phyloP scores from a whole-genome alignment of 1,140 invertebrate species.

The Drosophila ficusphila region DNA sequence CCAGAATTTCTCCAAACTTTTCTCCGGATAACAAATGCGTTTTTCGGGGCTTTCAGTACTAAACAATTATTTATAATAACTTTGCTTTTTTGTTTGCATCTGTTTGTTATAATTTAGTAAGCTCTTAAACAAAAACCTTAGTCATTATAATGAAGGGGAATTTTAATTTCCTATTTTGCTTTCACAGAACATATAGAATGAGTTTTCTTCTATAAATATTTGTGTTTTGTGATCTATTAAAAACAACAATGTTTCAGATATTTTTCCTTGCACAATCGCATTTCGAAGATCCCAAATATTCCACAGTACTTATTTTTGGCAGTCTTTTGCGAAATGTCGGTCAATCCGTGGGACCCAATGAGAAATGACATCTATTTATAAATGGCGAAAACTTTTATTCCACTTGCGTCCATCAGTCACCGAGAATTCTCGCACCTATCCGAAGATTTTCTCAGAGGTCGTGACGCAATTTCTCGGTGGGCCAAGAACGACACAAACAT shows the following conservation, averaged over 20 bases:
- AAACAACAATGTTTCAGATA: background rate
- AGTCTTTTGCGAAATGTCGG: slow-evolving; percentile 47
- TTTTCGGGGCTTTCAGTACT: background rate
- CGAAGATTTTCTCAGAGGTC: slow-evolving; percentile 32
- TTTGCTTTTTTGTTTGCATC: background rate
- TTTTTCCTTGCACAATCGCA: background rate
- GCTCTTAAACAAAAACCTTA: background rate
- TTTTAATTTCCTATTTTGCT: background rate
- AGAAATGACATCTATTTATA: slow-evolving; percentile 71
- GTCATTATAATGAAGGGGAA: background rate
- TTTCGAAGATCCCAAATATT: slow-evolving; percentile 5
- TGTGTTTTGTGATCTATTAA: background rate
- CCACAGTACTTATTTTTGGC: slow-evolving; percentile 1
- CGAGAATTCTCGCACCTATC: slow-evolving; percentile 57
- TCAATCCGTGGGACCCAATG: slow-evolving; percentile 46
- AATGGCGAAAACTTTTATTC: slow-evolving; percentile 35
- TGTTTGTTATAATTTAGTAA: background rate
- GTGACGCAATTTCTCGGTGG: slow-evolving; percentile 62
- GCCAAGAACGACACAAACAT: slow-evolving; percentile 47
- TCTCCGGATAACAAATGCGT: background rate
- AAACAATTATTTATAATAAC: slow-evolving; percentile 1
- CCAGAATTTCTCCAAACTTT: slow-evolving; percentile 9
- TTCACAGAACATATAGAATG: background rate
- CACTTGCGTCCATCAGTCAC: slow-evolving; percentile 35
- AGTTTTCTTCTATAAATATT: slow-evolving; percentile 5